phyloP scores from a whole-genome alignment of 2,797 vertebrate species.

The Danio albolineatus region DNA sequence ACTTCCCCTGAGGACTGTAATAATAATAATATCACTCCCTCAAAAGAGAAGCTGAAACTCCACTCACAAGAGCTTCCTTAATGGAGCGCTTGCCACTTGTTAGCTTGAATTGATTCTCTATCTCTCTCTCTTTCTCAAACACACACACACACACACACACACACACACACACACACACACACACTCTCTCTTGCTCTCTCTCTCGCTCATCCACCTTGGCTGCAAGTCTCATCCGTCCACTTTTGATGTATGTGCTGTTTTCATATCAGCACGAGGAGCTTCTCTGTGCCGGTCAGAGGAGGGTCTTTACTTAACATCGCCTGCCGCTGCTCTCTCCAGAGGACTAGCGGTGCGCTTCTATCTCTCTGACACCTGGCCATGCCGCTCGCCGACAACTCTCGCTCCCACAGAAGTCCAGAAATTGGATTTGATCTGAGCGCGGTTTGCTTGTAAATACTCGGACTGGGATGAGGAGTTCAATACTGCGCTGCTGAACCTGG shows the following conservation, averaged over 20 bases:
- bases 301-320: constrained; percentile 55
- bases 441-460: constrained; percentile 63
- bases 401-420: constrained; percentile 16
- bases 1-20: constrained; percentile 3
- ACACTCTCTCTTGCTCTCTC: constrained; percentile 57
- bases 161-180: constrained; percentile 52
- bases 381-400: constrained; percentile 45
- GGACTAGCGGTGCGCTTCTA: constrained; percentile 65
- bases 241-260: constrained; percentile 77
- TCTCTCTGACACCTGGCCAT: constrained; percentile 54
- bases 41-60: constrained; percentile 26
- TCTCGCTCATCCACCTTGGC: background rate
- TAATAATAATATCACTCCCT: constrained; percentile 8
- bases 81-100: constrained; percentile 50
- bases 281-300: constrained; percentile 63
- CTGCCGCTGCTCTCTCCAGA: constrained; percentile 56
- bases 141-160: constrained; percentile 11
- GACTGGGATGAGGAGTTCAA: constrained; percentile 58
- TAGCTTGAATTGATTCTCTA: constrained; percentile 23
- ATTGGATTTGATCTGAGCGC: constrained; percentile 49
- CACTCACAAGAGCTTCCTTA: constrained; percentile 36
- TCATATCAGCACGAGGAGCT: constrained; percentile 69
- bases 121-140: background rate
- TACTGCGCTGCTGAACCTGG: constrained; percentile 60
- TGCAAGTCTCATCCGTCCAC: constrained; percentile 61